Base-by-base conservation (phyloP, 2,888 invertebrate species). In the Eledone cirrhosa region DNA sequence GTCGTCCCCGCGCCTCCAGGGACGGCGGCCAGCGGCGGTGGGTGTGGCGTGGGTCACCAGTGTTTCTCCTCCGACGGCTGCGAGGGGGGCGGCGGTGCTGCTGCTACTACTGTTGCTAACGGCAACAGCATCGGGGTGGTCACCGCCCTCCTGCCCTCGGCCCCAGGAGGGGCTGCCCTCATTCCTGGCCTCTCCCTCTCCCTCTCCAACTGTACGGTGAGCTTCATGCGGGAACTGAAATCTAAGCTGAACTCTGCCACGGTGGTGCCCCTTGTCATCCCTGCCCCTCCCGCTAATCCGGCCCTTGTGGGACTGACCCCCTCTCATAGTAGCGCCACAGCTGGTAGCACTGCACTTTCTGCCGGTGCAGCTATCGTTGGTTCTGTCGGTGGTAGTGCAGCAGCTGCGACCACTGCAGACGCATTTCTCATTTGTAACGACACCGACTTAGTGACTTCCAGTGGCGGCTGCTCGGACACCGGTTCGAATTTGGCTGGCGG, bases 171-270 rank as follows among this genome's bases (percentile, higher is more conserved):
- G 22, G 27, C 63, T 19, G 63, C n/a, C n/a, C 14, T 31, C 41
- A 41, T 41, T 4, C 31, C 41, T n/a, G 31, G 31, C 14, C 72
- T 41, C n/a, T n/a, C 72, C 11, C 72, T 72, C 16, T 72, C 72
- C 8, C 22, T 72, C n/a, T 41, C 72, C n/a, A 41, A 72, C 72
- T 72, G 72, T 31, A 72, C 72, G 22, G 72, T 72, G 11, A 41
- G 72, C 2, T 24, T 72, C 22, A 41, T 72, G 33, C 3, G 72
- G 31, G 72, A 41, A 31, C 72, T 72, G 31, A 24, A 72, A 31
- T 72, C 72, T n/a, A 41, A 72, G 13, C 27, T 72, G 33, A 72
- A 31, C 72, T n/a, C 72, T 41, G 41, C 72, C 24, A 72, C 72
- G 13, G 72, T 72, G n/a, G 31, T 72, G 72, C 72, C 72, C 31